These are phyloP conservation scores for Watsonalla binaria DNA, from an alignment of 2,888 invertebrate species.

Conservation along the genomic window DNA sequence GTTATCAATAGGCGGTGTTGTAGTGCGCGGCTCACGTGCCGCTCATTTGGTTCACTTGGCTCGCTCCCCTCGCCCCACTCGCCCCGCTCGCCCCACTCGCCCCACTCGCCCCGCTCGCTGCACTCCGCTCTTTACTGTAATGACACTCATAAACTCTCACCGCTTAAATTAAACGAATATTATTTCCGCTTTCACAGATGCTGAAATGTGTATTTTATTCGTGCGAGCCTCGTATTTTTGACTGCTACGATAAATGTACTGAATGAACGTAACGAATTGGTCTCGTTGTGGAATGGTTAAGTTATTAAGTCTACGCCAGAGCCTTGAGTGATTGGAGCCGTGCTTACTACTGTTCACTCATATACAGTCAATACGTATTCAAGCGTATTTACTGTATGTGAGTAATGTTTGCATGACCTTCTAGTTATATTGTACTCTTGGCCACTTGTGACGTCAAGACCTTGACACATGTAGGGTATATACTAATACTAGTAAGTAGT, in stretches of 20 bases:
- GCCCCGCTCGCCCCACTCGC: no score
- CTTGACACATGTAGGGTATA: no score
- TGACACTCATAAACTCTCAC: slow-evolving; percentile 12
- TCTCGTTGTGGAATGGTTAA: neutral
- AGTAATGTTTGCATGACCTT: no score
- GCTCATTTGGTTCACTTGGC: neutral
- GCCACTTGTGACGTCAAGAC: no score
- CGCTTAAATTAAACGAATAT: slow-evolving; percentile 17
- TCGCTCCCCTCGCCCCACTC: neutral
- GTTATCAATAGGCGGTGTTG: no score
- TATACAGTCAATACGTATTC: no score
- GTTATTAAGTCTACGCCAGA: neutral
- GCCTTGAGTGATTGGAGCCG: neutral
- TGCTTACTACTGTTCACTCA: no score
- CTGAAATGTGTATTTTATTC: slow-evolving; percentile 15
- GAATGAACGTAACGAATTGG: neutral
- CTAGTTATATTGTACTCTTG: no score
- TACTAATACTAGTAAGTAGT: no score
- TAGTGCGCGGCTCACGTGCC: no score
- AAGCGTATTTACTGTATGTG: no score
- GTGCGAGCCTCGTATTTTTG: slow-evolving; percentile 9
- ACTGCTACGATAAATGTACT: neutral
- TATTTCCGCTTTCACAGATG: slow-evolving; percentile 14
- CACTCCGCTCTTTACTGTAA: slow-evolving; percentile 8
- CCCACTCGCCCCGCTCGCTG: neutral